A percentile compares a stretch with the other conserved stretches of the same genome.
phyloP scores from a whole-genome alignment of 1,140 invertebrate species.

The Charaxes varanes region DNA sequence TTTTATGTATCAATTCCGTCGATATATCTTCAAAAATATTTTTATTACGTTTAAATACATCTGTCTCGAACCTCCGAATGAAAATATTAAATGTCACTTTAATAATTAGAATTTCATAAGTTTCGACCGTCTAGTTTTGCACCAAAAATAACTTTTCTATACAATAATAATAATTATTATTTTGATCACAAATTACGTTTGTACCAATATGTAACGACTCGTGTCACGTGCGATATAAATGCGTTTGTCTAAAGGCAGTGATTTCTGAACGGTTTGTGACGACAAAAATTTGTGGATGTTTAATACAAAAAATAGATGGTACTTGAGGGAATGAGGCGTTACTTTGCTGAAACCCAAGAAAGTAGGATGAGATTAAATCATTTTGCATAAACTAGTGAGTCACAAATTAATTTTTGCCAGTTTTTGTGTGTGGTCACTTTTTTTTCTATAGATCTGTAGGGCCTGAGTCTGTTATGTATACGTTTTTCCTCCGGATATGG shows the following conservation, averaged over 20 bases:
- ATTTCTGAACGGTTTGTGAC: slow-evolving; percentile 32
- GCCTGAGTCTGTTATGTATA: no score
- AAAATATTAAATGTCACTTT: slow-evolving; percentile 19
- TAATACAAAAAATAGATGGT: no score
- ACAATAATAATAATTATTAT: slow-evolving; percentile 18
- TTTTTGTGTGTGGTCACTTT: no score
- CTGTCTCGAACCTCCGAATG: slow-evolving; percentile 17
- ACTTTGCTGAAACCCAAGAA: no score
- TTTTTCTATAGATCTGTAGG: no score
- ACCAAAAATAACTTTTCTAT: slow-evolving; percentile 36
- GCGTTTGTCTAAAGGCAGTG: slow-evolving; percentile 34
- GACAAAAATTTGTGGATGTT: background rate
- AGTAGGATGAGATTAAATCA: no score
- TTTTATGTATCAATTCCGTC: slow-evolving; percentile 45
- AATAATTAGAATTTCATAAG: no score
- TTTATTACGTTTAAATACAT: slow-evolving; percentile 47
- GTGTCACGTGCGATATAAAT: slow-evolving; percentile 29
- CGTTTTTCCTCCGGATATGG: no score
- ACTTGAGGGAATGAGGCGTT: no score
- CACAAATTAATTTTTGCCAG: no score
- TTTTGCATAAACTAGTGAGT: no score
- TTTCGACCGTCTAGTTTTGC: no score
- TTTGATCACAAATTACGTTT: slow-evolving; percentile 34
- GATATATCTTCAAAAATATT: slow-evolving; percentile 43
- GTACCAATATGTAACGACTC: slow-evolving; percentile 24